phyloP scores from a whole-genome alignment of 2,888 invertebrate species.

The Drosophila neutralis region DNA sequence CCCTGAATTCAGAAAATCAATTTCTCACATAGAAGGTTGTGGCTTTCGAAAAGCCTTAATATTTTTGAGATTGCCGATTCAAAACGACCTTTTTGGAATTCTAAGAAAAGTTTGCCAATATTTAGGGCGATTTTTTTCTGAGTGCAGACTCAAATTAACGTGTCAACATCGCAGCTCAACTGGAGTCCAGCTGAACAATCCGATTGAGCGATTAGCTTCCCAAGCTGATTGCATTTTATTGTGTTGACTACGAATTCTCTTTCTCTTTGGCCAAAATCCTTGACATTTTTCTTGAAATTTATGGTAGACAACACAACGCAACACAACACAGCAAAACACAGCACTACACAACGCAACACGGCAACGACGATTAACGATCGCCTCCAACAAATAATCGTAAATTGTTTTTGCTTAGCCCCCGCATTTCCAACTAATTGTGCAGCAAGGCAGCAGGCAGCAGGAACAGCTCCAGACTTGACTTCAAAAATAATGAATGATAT shows the following conservation, averaged over 20 bases:
- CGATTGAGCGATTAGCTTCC: constrained; percentile 56
- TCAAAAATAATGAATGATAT: constrained; percentile 67
- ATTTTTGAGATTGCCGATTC: not conserved
- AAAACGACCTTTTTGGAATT: not conserved
- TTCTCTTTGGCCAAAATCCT: constrained; percentile 59
- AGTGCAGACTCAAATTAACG: constrained; percentile 60
- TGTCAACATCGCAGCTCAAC: constrained; percentile 52
- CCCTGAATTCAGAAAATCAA: not conserved
- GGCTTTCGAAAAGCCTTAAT: not conserved
- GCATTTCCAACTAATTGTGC: constrained; percentile 64
- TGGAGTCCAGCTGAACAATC: constrained; percentile 17
- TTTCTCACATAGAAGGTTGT: not conserved
- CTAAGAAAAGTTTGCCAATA: not conserved
- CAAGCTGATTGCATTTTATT: constrained; percentile 66
- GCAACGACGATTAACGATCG: constrained; percentile 44
- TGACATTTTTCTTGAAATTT: constrained; percentile 71
- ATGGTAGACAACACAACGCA: constrained; percentile 44
- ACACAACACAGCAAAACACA: not conserved
- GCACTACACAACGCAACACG: not conserved
- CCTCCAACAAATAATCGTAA: constrained; percentile 70
- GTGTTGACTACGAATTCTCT: constrained; percentile 28
- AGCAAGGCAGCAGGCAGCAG: constrained; percentile 22
- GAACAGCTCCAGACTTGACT: constrained; percentile 12
- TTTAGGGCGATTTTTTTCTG: not conserved
- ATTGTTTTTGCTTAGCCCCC: constrained; percentile 58